Conservation (phyloP, 1,140 invertebrate species). For the Eueides isabella region DNA sequence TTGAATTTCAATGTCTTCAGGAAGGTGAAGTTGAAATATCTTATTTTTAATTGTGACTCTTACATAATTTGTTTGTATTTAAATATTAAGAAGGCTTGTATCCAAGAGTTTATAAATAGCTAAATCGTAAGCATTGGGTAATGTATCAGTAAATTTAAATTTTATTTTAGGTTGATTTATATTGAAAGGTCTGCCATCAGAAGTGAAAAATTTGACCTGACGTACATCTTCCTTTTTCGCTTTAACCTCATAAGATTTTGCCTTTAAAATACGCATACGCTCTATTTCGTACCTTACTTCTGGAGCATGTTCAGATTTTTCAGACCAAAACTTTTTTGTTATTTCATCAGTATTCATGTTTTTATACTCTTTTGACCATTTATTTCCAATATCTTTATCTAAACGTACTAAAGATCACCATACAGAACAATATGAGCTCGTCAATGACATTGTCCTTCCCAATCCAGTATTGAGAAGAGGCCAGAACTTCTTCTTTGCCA, state of each 20-base stretch:
- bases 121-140: conserved; percentile 63
- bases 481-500: conserved; percentile 84
- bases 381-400: conserved; percentile 71
- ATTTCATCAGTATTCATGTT: conserved; percentile 80
- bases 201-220: conserved; percentile 84
- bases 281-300: conserved; percentile 89
- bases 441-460: conserved; percentile 78
- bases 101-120: conserved; percentile 88
- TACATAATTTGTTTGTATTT: conserved; percentile 93
- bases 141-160: conserved; percentile 85
- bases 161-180: conserved; percentile 92
- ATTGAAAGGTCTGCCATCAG: conserved; percentile 91
- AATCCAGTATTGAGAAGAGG: conserved; percentile 84
- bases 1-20: conserved; percentile 90
- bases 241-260: conserved; percentile 76
- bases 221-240: conserved; percentile 77
- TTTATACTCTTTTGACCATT: conserved; percentile 80
- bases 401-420: conserved; percentile 84
- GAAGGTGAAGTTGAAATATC: conserved; percentile 92
- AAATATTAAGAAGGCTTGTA: conserved; percentile 90
- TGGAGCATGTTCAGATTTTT: conserved; percentile 88
- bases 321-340: conserved; percentile 87
- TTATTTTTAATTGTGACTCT: conserved; percentile 91
- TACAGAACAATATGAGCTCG: conserved; percentile 86
- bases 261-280: conserved; percentile 79